These are phyloP conservation scores for Petromus typicus DNA, from an alignment of 2,113 vertebrate genomes.

Conservation along the genomic window DNA sequence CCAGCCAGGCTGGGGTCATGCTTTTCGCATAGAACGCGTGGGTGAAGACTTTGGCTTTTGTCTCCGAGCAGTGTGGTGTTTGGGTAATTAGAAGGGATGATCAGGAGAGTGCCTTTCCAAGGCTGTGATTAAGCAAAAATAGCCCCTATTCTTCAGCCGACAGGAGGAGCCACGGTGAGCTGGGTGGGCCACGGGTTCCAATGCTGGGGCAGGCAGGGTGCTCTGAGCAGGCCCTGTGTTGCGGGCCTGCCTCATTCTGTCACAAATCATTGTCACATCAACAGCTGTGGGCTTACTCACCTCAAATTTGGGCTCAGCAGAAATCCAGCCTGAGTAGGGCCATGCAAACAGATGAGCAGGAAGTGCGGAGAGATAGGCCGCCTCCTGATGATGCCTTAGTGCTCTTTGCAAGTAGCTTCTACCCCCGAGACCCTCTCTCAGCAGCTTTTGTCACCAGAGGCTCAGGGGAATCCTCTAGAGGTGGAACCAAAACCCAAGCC, in stretches of 20 bases:
- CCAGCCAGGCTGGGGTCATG: background rate
- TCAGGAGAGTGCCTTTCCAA: constrained; percentile 57
- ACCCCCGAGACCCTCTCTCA: background rate
- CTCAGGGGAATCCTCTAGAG: background rate
- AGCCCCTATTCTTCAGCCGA: constrained; percentile 52
- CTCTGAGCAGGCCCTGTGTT: background rate
- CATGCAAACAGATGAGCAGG: background rate
- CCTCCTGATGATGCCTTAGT: background rate
- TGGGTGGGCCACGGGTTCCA: background rate
- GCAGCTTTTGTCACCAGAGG: background rate
- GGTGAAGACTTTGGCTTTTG: constrained; percentile 63
- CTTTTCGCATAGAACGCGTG: background rate
- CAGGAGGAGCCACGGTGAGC: background rate
- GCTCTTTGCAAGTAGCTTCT: background rate
- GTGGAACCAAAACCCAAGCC: background rate
- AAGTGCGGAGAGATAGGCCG: background rate
- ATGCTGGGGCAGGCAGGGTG: background rate
- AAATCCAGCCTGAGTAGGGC: background rate
- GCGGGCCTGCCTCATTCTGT: background rate
- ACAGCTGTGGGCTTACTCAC: background rate
- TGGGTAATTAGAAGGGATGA: constrained; percentile 64
- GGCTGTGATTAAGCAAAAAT: constrained; percentile 75
- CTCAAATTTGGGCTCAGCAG: background rate
- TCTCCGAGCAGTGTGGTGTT: constrained; percentile 34
- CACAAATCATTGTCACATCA: background rate